Evolutionary conservation across 2,113 vertebrate genomes (phyloP), one percentile per base, ranked within the genome.

Genomic region (Perca flavescens): DNA sequence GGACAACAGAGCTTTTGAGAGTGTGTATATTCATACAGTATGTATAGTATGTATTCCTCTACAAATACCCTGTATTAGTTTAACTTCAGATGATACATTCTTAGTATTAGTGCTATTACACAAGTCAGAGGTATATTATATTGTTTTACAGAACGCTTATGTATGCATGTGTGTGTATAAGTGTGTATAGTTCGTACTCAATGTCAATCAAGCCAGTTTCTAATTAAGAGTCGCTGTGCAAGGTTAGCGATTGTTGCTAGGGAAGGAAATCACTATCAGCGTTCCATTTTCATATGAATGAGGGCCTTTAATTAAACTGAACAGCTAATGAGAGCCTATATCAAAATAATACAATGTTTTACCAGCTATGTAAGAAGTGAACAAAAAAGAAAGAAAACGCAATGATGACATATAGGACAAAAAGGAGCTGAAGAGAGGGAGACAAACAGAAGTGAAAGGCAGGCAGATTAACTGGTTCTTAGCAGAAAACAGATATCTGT

Each of bases 231-330:
- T 96, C 95, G 94, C 95, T 92, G 93, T 94, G 93, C 93, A 93
- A 95, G 95, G 95, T 95, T 94, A 92, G 93, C 86, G 96, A 96
- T 97, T 96, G 96, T 97, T 96, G 95, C 96, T 93, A 94, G 91
- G 95, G 94, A 96, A 93, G 83, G 81, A 94, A 94, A 95, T 96
- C 95, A 94, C 96, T 96, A 97, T 97, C 96, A 95, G 95, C 88
- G 84, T 53, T 49, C 92, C 92, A 96, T 97, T 97, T 97, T 97
- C 96, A 97, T 96, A 97, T 96, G 96, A 97, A 96, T 96, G 95
- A 85, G 90, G 94, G 90, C 94, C 93, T 96, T 96, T 96, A 97
- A 96, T 97, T 97, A 97, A 96, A 97, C 94, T 49, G 86, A 86
- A 90, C 82, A 76, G 86, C 92, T 93, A 94, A 95, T 94, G 89